These are phyloP conservation scores for Zosterops japonicus DNA, from an alignment of 2,113 vertebrate species.

Conservation along the genomic window DNA sequence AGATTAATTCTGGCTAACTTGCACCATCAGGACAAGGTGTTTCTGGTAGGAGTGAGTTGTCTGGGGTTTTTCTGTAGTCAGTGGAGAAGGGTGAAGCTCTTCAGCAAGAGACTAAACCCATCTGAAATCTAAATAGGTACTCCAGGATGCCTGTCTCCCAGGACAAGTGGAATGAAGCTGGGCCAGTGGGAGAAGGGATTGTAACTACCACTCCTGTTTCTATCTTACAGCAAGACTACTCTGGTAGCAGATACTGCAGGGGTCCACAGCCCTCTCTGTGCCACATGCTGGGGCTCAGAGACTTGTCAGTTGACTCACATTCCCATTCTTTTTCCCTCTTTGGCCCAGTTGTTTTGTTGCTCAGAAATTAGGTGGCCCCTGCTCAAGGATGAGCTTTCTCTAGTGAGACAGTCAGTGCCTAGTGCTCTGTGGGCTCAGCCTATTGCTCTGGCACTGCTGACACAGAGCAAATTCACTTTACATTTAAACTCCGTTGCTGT, in stretches of 20 bases:
- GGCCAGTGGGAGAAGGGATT: background rate
- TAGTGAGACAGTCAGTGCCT: background rate
- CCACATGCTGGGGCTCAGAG: fast-evolving
- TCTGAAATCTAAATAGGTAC: background rate
- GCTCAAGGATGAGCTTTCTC: background rate
- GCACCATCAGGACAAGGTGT: background rate
- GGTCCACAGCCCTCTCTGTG: background rate
- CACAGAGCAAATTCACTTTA: background rate
- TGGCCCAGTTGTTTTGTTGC: background rate
- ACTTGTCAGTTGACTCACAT: background rate
- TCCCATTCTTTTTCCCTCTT: background rate
- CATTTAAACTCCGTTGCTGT: background rate
- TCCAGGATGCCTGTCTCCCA: background rate
- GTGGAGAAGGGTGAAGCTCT: background rate
- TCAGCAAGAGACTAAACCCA: background rate
- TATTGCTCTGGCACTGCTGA: background rate
- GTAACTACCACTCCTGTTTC: background rate
- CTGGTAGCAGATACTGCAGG: background rate
- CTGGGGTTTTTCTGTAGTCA: background rate
- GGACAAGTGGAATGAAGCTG: background rate
- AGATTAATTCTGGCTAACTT: background rate
- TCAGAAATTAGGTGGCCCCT: background rate
- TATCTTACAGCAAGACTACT: background rate
- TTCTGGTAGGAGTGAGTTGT: background rate
- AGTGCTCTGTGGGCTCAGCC: background rate